Evolutionary conservation across 1,140 invertebrate species (phyloP).

Genomic region (Phortica variegata): DNA sequence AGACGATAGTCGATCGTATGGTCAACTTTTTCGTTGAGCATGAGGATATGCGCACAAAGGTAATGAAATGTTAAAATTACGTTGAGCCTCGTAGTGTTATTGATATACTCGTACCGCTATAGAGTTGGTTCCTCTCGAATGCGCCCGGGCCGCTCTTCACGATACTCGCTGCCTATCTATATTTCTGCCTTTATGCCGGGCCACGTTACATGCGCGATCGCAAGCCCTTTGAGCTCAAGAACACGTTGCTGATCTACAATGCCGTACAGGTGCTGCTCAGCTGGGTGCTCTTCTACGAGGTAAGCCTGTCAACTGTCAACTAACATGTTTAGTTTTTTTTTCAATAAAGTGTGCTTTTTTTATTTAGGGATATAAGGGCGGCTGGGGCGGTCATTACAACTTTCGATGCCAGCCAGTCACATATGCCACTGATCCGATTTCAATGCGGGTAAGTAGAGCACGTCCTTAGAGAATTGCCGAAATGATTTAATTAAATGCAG

Average conservation of each 20-base stretch:
- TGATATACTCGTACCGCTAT: slow-evolving; percentile 66
- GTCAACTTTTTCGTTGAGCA: slow-evolving; percentile 56
- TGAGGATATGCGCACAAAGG: slow-evolving; percentile 53
- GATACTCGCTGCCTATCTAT: slow-evolving; percentile 73
- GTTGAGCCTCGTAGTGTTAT: neutral
- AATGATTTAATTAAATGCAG: slow-evolving; percentile 51
- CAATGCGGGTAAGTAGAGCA: slow-evolving; percentile 68
- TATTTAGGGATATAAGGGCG: slow-evolving; percentile 60
- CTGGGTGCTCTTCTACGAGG: slow-evolving; percentile 71
- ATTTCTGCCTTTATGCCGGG: slow-evolving; percentile 68
- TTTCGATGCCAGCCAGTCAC: slow-evolving; percentile 82
- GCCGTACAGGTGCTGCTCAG: slow-evolving; percentile 74
- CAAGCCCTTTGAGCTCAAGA: slow-evolving; percentile 78
- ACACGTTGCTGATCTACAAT: slow-evolving; percentile 79
- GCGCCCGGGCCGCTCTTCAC: slow-evolving; percentile 76
- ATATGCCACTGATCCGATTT: slow-evolving; percentile 72
- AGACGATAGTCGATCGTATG: slow-evolving; percentile 50
- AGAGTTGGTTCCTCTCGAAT: slow-evolving; percentile 80
- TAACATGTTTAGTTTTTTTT: neutral
- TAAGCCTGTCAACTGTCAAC: slow-evolving; percentile 34
- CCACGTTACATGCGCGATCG: slow-evolving; percentile 82
- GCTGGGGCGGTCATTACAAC: slow-evolving; percentile 73
- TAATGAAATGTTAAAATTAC: slow-evolving; percentile 6
- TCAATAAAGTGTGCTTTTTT: neutral
- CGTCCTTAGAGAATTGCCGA: neutral